Base-by-base conservation (phyloP, 2,888 invertebrate species). In the Listrodromus nycthemerus region DNA sequence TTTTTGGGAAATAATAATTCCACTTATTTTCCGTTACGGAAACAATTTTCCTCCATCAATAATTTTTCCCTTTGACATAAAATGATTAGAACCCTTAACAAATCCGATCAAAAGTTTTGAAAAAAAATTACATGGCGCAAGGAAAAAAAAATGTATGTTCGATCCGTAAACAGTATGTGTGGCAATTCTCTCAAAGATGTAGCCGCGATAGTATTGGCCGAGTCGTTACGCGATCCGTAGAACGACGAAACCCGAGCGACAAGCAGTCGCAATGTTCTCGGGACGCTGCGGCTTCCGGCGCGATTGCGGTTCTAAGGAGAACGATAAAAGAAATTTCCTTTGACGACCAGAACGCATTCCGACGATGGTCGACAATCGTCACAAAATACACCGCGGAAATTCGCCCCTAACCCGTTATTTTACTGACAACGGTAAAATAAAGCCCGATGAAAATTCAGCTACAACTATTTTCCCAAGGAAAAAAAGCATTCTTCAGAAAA, bases 221-320 rank as follows among this genome's bases (percentile, higher is more conserved):
- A 6, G 10, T 27, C 33, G 66, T 82, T 70, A 52, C 69, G 70
- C 74, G 70, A 78, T 52, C 21, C 52, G 75, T 52, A 63, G 45
- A 78, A 70, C 41, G 73, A 63, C 45, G 67, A 63, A 70, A 30
- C 48, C 21, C 61, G 61, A 61, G 27, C 10, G 61, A 10, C 61
- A 61, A 61, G 16, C 10, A 19, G 8, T 5, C n/a, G 27, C n/a
- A 52, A 55, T 21, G 67, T 70, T 48, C 45, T 48, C 55, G 77
- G 80, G 83, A 84, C 80, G 77, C 70, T 78, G 83, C 55, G 83
- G 83, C 80, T 84, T 84, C 80, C 83, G 74, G 80, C 58, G 65
- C 30, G 70, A 50, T 50, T 61, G 73, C 33, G 58, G 55, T 24
- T 41, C 41, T 69, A 37, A 67, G 50, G n/a, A 50, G 69, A 52